Percentiles rank a stretch among this genome's conserved stretches.
Conservation (phyloP, 2,113 vertebrate genomes). For the Gasterosteus aculeatus region DNA sequence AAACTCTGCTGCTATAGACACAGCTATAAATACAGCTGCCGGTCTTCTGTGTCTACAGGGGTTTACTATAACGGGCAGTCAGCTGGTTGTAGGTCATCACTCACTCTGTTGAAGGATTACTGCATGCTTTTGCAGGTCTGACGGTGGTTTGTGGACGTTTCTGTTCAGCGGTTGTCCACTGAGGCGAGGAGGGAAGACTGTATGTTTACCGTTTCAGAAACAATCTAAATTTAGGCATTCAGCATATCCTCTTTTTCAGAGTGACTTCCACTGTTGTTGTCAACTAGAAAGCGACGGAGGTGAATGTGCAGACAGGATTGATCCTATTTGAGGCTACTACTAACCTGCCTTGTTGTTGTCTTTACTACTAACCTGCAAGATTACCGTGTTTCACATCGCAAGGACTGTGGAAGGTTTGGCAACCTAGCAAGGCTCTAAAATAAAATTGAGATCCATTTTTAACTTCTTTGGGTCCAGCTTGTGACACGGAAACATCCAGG, state of each 20-base stretch:
- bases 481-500: constrained; percentile 35
- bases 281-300: neutral
- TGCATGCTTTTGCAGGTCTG: constrained; percentile 52
- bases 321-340: constrained; percentile 26
- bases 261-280: neutral
- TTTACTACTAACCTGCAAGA: constrained; percentile 17
- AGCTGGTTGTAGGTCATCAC: constrained; percentile 65
- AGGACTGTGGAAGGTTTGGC: constrained; percentile 21
- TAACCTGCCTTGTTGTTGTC: constrained; percentile 6
- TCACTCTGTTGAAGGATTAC: constrained; percentile 37
- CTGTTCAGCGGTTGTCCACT: constrained; percentile 37
- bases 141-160: constrained; percentile 52
- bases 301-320: constrained; percentile 20
- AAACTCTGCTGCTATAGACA: constrained; percentile 40
- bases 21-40: constrained; percentile 74
- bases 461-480: constrained; percentile 37
- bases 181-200: constrained; percentile 46
- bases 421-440: constrained; percentile 20
- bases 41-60: constrained; percentile 62
- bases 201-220: neutral
- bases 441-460: constrained; percentile 54
- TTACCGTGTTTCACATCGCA: constrained; percentile 8
- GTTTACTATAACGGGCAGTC: constrained; percentile 71
- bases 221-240: constrained; percentile 22
- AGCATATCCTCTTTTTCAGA: constrained; percentile 7